Evolutionary conservation across 2,888 invertebrate species (phyloP), one percentile per base, ranked within the genome.

Genomic region (Cerastis leucographa): DNA sequence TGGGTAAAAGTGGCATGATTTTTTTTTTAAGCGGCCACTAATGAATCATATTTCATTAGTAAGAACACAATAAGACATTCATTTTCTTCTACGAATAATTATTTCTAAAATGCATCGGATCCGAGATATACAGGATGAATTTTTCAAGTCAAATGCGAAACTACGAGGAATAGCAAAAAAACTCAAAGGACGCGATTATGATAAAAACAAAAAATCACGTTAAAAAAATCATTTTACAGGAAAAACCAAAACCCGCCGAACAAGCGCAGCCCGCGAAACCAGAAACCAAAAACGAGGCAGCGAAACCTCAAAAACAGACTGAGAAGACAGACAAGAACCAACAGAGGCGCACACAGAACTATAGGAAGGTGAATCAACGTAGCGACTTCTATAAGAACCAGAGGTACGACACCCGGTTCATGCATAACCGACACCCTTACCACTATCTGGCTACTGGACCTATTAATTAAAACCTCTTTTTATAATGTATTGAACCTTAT

Each of bases 401-500:
- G 81, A 94, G 96, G 94, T 96, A 96, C 76, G 96, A 96, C 73
- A 92, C 88, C 17, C 84, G 96, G 65, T 96, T 96, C 68, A 94
- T 95, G 90, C 94, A 94, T 3, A 94, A 92, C 77, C 85, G 96
- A 74, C 95, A 95, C 67, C 96, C 96, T 3, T 96, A 96, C 76
- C 94, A 94, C 80, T 97, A 96, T 77, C 86, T 97, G 69, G 96
- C 96, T 17, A 96, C 96, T 0, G 96, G 96, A n/a, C 95, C 97
- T 56, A 97, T 97, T 42, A 97, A 96, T 86, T 97, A 95, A 90
- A 61, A 64, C 65, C 54, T 64, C 67, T 66, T 70, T 71, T 64
- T 72, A 76, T 67, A 71, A 74, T 51, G 7, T 76, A 75, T 82
- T 80, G 83, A 69, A 80, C 85, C 78, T 85, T 87, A 81, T 83